Percentiles rank a stretch among this genome's conserved stretches.
phyloP scores from a whole-genome alignment of 2,888 invertebrate genomes.

The Apeira syringaria region DNA sequence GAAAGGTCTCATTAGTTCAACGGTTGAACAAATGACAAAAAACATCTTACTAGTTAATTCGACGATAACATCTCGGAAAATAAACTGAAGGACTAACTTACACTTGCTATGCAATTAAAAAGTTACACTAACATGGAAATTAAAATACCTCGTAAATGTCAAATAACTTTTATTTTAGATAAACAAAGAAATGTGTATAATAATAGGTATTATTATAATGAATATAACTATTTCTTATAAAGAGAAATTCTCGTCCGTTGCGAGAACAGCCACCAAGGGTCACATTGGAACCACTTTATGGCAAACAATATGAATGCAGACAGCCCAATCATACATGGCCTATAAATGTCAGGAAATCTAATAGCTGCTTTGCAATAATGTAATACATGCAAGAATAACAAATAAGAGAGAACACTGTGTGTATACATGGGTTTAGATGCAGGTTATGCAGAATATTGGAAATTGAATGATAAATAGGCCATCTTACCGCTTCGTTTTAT shows the following conservation, averaged over 20 bases:
- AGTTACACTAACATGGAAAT: slow-evolving; percentile 1
- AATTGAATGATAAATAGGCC: too few relatives aligned
- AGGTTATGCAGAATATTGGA: too few relatives aligned
- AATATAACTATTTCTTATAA: slow-evolving; percentile 75
- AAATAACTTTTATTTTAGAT: slow-evolving; percentile 80
- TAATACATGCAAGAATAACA: too few relatives aligned
- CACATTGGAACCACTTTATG: slow-evolving; percentile 65
- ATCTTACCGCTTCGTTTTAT: background rate
- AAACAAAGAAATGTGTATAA: slow-evolving; percentile 76
- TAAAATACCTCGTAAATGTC: slow-evolving; percentile 47
- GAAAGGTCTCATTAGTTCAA: too few relatives aligned
- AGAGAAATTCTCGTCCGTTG: slow-evolving; percentile 66
- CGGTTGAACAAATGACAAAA: too few relatives aligned
- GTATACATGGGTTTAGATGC: too few relatives aligned
- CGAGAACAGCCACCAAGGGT: slow-evolving; percentile 67
- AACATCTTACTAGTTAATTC: too few relatives aligned
- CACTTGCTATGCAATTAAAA: background rate
- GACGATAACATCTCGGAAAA: too few relatives aligned
- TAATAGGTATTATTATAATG: slow-evolving; percentile 63
- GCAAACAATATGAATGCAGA: slow-evolving; percentile 57
- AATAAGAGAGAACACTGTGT: too few relatives aligned
- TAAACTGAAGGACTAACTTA: too few relatives aligned
- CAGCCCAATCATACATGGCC: slow-evolving; percentile 51
- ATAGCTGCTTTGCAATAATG: slow-evolving; percentile 25
- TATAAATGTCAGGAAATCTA: slow-evolving; percentile 21